Evolutionary conservation across 2,888 invertebrate species (phyloP).

Genomic region (Dryobota labecula): DNA sequence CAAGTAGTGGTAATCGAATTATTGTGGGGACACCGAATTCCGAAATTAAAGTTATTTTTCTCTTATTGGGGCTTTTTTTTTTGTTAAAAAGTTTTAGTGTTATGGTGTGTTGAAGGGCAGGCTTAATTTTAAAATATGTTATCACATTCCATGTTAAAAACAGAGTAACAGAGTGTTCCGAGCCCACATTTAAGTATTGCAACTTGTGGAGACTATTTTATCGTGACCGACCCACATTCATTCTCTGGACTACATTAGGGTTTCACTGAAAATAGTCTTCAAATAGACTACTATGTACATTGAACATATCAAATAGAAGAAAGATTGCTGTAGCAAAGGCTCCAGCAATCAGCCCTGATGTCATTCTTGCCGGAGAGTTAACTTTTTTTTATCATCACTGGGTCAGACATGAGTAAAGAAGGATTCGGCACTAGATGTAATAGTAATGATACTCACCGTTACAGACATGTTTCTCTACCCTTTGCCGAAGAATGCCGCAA

Average conservation of each 20-base stretch:
- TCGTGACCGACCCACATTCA: background rate
- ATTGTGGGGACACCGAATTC: too few species aligned
- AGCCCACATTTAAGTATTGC: background rate
- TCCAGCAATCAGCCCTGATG: background rate
- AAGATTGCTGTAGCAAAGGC: background rate
- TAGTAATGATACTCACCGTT: background rate
- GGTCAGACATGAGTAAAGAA: background rate
- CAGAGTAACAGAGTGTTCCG: too few species aligned
- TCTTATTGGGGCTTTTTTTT: too few species aligned
- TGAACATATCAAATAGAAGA: background rate
- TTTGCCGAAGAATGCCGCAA: background rate
- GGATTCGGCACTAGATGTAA: background rate
- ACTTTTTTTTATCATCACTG: background rate
- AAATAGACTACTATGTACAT: background rate
- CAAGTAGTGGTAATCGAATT: too few species aligned
- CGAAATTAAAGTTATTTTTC: too few species aligned
- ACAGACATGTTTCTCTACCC: background rate
- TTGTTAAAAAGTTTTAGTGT: too few species aligned
- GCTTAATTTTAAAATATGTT: too few species aligned
- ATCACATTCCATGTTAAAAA: background rate
- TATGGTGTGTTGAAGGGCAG: too few species aligned
- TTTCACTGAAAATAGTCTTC: background rate
- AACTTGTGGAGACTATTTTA: background rate
- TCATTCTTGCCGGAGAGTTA: background rate
- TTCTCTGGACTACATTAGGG: background rate